Evolutionary conservation across 2,113 vertebrate species (phyloP), one percentile per base, ranked within the genome.

Genomic region (Sinocyclocheilus maitianheensis): DNA sequence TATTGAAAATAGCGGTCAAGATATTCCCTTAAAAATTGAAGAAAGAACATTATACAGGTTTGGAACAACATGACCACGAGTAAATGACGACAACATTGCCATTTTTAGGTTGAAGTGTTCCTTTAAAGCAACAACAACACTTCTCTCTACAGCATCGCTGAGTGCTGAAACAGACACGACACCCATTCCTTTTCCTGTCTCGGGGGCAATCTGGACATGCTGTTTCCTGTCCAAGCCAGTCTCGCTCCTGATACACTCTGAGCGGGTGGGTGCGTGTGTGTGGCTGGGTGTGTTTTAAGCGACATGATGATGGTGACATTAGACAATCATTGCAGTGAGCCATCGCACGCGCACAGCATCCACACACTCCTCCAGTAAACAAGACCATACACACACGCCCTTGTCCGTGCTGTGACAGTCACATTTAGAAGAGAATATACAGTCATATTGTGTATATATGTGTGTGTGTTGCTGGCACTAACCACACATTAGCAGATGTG

Each of bases 401-500:
- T 83, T 71, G 65, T 53, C 48, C 67, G n/a, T 74, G 67, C 81
- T 72, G 13, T 74, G 69, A 40, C 51, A 72, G 83, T 85, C 46
- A 88, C 69, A 87, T 62, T 86, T 83, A 84, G 24, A 43, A 87
- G 82, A 60, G 37, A 81, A 81, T 53, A 67, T 81, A 51, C 76
- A 81, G 63, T 82, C 80, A 53, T 81, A 65, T 60, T 89, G 79
- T 72, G 88, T 63, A 78, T 69, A 69, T 89, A 82, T 48, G 46
- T 69, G 84, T 83, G 65, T 81, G 26, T 53, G 75, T 69, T 16
- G 9, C 85, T 87, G 48, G 83, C 80, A 79, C 82, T 87, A 87
- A 90, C 88, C 62, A 81, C 82, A 88, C 89, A 95, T 94, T 94
- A 95, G 92, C 94, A 94, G 94, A 94, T 94, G 93, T 94, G 93